phyloP scores from a whole-genome alignment of 2,888 invertebrate species.

The Erebia epiphron region DNA sequence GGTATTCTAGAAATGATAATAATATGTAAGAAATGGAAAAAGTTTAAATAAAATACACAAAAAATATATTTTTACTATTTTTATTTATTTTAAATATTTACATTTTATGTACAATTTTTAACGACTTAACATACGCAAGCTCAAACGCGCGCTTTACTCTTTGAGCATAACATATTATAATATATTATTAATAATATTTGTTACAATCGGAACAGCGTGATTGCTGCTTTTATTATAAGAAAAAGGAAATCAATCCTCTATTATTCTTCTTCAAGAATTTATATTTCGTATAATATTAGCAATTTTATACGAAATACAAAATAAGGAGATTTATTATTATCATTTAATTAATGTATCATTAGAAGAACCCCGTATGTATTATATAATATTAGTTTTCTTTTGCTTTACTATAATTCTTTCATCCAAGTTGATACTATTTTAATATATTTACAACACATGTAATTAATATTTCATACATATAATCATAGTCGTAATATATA shows the following conservation, averaged over 20 bases:
- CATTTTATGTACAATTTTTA: slow-evolving; percentile 79
- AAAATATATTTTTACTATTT: slow-evolving; percentile 62
- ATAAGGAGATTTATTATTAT: not conserved
- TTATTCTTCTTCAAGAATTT: too few species aligned
- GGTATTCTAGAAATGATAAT: not conserved
- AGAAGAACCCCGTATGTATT: not conserved
- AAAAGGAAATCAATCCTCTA: not conserved
- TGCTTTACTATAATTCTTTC: not conserved
- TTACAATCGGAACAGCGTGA: slow-evolving; percentile 33
- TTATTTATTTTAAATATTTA: slow-evolving; percentile 78
- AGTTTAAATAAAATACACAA: not conserved
- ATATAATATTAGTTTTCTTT: not conserved
- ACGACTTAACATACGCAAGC: slow-evolving; percentile 52
- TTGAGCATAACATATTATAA: slow-evolving; percentile 62
- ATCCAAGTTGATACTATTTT: too few species aligned
- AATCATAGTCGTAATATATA: not conserved
- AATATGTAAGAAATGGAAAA: not conserved
- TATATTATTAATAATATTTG: slow-evolving; percentile 8
- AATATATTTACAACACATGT: not conserved
- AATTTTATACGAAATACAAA: slow-evolving; percentile 11
- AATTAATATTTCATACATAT: not conserved
- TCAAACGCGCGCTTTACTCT: slow-evolving; percentile 59
- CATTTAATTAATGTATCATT: not conserved
- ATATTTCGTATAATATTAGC: not conserved
- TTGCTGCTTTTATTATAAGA: slow-evolving; percentile 24